A percentile compares a stretch with the other conserved stretches of the same genome.
Conservation (phyloP, 2,888 invertebrate genomes). For the Eupithecia dodoneata region DNA sequence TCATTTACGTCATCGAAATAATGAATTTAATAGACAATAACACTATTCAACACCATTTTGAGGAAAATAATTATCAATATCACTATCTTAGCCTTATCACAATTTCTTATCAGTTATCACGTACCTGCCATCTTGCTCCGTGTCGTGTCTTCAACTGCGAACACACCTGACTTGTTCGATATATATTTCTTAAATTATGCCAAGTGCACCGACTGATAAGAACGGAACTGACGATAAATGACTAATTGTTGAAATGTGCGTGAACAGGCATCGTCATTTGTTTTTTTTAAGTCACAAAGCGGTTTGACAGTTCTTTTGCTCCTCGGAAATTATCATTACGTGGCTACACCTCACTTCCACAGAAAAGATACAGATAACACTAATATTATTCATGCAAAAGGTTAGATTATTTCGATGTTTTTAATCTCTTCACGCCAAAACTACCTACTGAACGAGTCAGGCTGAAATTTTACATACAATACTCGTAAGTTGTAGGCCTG, state of each 20-base stretch:
- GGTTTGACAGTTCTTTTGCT: background rate
- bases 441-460: too few relatives aligned
- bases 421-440: too few relatives aligned
- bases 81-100: slow-evolving; percentile 29
- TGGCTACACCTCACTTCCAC: background rate
- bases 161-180: slow-evolving; percentile 30
- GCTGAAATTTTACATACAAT: too few relatives aligned
- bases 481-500: background rate
- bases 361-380: background rate
- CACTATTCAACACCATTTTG: slow-evolving; percentile 1
- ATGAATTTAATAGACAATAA: background rate
- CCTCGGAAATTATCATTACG: background rate
- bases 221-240: slow-evolving; percentile 10
- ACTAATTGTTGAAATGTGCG: slow-evolving; percentile 5
- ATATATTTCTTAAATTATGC: slow-evolving; percentile 52
- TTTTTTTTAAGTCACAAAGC: background rate
- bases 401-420: too few relatives aligned
- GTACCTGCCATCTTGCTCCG: slow-evolving; percentile 60
- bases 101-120: slow-evolving; percentile 46
- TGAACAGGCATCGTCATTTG: background rate
- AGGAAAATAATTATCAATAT: slow-evolving; percentile 11
- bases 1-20: background rate
- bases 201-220: slow-evolving; percentile 40
- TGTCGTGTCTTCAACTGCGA: slow-evolving; percentile 48
- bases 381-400: too few relatives aligned